Base-by-base conservation (phyloP, 2,888 invertebrate species). In the Dryocosmus kuriphilus region DNA sequence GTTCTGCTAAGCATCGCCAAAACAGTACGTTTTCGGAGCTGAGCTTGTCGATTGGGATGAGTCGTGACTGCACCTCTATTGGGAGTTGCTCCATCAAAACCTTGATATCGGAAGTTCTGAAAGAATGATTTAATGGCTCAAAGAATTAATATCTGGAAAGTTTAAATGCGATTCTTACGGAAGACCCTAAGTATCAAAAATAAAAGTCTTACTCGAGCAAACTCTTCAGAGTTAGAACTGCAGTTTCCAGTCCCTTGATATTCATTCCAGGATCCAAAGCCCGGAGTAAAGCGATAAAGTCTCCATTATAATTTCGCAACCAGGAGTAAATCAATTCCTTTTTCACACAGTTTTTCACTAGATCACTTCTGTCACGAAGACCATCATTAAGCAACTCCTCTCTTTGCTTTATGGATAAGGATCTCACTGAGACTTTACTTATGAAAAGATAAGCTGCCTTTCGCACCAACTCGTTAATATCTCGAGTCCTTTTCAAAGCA, bases 391-490 rank as follows among this genome's bases (percentile, higher is more conserved):
- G 88, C 1, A 96, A 89, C 8, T 92, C 91, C 57, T 95, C 92
- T 77, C 96, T 93, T 86, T 95, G 94, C 2, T 93, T 93, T 57
- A 96, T 95, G 75, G 94, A 93, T 76, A 96, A 93, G 0, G 93
- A 93, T 82, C 91, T 92, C 6, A 94, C 91, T 75, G 93, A 93
- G n/a, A 94, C 89, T 85, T 92, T 93, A 14, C 93, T 92, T 61
- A 94, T 87, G 74, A 90, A 92, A 16, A 87, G 63, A 76, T 92
- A 95, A 0, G 94, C 94, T 80, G 92, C 92, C 87, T 92, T 93
- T 0, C 98, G 93, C 0, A 98, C 97, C 41, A 94, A 93, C 78
- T 95, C 95, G 87, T 96, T 96, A 0, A 96, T 93, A 91, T 98
- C 98, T 86, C 95, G 94, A 0, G 96, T 93, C 2, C 97, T 93